These are phyloP conservation scores for Stenichneumon culpator DNA, from an alignment of 2,888 invertebrate genomes.

Conservation along the genomic window DNA sequence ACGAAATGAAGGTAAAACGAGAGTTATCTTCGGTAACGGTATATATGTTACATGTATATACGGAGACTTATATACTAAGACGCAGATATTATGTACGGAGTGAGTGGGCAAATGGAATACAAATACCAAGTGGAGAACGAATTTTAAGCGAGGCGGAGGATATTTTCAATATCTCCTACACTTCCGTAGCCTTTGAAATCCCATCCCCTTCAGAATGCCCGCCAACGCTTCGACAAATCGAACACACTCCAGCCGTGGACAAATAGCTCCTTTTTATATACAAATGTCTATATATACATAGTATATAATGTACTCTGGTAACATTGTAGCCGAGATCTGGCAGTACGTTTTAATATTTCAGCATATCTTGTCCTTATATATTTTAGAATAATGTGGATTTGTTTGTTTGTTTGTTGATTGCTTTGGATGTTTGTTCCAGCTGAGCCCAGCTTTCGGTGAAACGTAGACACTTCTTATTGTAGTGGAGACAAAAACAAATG, in stretches of 20 bases:
- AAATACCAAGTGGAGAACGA: slow-evolving; percentile 51
- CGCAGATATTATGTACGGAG: not conserved
- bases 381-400: too few species aligned
- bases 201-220: slow-evolving; percentile 66
- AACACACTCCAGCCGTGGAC: slow-evolving; percentile 31
- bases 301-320: slow-evolving; percentile 65
- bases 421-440: too few species aligned
- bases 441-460: too few species aligned
- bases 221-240: slow-evolving; percentile 45
- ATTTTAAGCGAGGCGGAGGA: slow-evolving; percentile 69
- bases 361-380: slow-evolving; percentile 55
- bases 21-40: slow-evolving; percentile 16
- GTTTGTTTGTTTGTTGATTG: too few species aligned
- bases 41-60: not conserved
- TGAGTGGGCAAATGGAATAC: slow-evolving; percentile 21
- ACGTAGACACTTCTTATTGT: too few species aligned
- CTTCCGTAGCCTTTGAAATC: slow-evolving; percentile 77
- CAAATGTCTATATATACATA: not conserved
- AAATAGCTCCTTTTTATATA: slow-evolving; percentile 28
- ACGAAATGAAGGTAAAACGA: slow-evolving; percentile 49
- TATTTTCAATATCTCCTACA: slow-evolving; percentile 82
- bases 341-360: slow-evolving; percentile 79
- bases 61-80: slow-evolving; percentile 5
- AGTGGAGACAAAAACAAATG: too few species aligned
- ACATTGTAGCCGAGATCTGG: slow-evolving; percentile 74